Conservation (phyloP, 64 coral and sea anemone genomes). For the Montipora foliosa region DNA sequence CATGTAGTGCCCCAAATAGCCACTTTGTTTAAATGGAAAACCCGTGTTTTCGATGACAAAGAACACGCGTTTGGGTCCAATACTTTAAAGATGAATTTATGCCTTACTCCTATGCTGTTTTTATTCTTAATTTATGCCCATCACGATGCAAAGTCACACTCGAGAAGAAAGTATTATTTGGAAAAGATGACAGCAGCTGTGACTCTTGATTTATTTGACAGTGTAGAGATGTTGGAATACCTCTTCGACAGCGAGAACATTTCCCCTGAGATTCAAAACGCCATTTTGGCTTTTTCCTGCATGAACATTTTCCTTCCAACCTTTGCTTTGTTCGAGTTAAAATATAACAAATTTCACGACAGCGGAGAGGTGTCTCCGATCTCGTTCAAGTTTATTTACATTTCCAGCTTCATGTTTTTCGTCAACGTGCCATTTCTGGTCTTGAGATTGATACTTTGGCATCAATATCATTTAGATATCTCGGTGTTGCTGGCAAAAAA, state of each 20-base stretch:
- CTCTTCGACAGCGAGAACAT: conserved; percentile 73
- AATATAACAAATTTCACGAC: conserved; percentile 94
- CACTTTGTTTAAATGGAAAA: conserved; percentile 73
- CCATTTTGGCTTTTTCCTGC: conserved; percentile 82
- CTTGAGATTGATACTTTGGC: conserved; percentile 88
- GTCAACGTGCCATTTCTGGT: conserved; percentile 94
- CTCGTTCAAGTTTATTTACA: conserved; percentile 93
- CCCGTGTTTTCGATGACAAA: conserved; percentile 59
- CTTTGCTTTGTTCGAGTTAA: conserved; percentile 88
- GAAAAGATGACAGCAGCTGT: conserved; percentile 84
- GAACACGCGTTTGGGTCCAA: conserved; percentile 82
- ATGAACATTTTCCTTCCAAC: conserved; percentile 95
- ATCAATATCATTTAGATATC: conserved; percentile 71
- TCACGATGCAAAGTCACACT: conserved; percentile 78
- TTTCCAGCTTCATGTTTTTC: conserved; percentile 85
- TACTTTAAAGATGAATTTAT: conserved; percentile 89
- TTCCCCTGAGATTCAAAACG: neutral
- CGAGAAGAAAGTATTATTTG: conserved; percentile 83
- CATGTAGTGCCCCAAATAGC: conserved; percentile 91
- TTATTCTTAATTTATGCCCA: conserved; percentile 91
- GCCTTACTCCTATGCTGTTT: conserved; percentile 89
- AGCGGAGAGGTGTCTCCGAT: conserved; percentile 83
- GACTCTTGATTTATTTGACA: conserved; percentile 94
- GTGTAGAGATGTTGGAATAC: conserved; percentile 96
- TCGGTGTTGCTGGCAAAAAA: conserved; percentile 92